Evolutionary conservation across 2,113 vertebrate species (phyloP).

Genomic region (Ahaetulla prasina): DNA sequence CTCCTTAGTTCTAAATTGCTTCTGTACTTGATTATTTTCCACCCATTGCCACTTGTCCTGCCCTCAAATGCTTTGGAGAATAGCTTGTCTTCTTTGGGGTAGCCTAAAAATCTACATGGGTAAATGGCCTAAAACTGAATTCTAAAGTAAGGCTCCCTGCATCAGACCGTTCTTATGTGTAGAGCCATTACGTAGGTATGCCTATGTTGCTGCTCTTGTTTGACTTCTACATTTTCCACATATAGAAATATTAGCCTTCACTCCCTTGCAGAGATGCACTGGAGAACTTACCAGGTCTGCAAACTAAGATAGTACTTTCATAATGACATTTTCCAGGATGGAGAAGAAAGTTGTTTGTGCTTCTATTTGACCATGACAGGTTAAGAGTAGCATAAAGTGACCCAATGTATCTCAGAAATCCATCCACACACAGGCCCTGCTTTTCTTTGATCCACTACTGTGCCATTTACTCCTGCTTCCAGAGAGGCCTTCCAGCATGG

Average conservation of each 20-base stretch:
- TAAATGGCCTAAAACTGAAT: neutral
- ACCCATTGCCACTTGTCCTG: too few relatives aligned
- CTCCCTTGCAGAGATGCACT: neutral
- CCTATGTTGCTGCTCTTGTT: neutral
- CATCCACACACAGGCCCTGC: neutral
- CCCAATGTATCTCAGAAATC: neutral
- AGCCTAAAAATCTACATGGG: neutral
- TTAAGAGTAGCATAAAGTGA: neutral
- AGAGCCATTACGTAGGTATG: neutral
- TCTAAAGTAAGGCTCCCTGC: neutral
- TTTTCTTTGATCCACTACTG: neutral
- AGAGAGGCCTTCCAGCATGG: neutral
- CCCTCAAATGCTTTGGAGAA: too few relatives aligned
- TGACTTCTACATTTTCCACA: neutral
- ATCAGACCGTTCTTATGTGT: neutral
- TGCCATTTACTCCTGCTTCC: neutral
- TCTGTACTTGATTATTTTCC: too few relatives aligned
- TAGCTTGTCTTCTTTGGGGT: neutral
- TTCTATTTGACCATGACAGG: neutral
- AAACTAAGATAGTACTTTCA: neutral
- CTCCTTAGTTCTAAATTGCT: too few relatives aligned
- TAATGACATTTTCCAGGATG: neutral
- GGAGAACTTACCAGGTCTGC: neutral
- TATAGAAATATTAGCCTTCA: neutral
- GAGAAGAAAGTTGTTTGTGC: neutral